Conservation (phyloP, 2,888 invertebrate species). For the Cloeon dipterum region DNA sequence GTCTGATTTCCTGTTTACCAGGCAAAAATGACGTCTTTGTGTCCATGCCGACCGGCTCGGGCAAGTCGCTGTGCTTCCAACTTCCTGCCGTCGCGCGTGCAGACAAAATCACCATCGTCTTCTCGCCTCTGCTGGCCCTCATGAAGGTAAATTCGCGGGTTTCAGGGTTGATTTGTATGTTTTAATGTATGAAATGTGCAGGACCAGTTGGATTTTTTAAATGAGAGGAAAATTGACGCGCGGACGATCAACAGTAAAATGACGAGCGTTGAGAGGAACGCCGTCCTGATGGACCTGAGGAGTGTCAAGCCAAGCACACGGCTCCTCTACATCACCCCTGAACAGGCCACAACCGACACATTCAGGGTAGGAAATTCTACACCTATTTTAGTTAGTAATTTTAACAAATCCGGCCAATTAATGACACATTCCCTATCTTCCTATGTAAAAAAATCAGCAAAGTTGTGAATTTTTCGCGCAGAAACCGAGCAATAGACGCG, state of each 20-base stretch:
- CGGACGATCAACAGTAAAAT: conserved; percentile 88
- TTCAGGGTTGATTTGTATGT: too few species aligned
- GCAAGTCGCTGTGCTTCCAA: conserved; percentile 94
- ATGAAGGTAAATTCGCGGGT: too few species aligned
- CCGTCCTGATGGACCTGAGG: conserved; percentile 53
- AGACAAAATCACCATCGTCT: conserved; percentile 68
- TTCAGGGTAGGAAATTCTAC: too few species aligned
- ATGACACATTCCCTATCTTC: too few species aligned
- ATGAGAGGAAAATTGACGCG: conserved; percentile 51
- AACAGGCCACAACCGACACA: conserved; percentile 65
- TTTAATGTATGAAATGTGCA: conserved; percentile 14
- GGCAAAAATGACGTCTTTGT: conserved; percentile 79
- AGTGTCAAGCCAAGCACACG: conserved; percentile 49
- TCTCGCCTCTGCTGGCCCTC: conserved; percentile 87
- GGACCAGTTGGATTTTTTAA: conserved; percentile 82
- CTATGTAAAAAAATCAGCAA: not conserved
- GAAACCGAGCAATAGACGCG: too few species aligned
- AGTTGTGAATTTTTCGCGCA: too few species aligned
- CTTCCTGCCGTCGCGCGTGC: conserved; percentile 70
- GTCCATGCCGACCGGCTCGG: conserved; percentile 96
- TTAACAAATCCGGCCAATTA: too few species aligned
- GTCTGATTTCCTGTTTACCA: too few species aligned
- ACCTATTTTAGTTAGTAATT: too few species aligned
- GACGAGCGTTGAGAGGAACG: conserved; percentile 44
- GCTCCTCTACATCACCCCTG: conserved; percentile 89